Evolutionary conservation across 2,113 vertebrate genomes (phyloP), one percentile per base, ranked within the genome.

Genomic region (Pleuronectes platessa): DNA sequence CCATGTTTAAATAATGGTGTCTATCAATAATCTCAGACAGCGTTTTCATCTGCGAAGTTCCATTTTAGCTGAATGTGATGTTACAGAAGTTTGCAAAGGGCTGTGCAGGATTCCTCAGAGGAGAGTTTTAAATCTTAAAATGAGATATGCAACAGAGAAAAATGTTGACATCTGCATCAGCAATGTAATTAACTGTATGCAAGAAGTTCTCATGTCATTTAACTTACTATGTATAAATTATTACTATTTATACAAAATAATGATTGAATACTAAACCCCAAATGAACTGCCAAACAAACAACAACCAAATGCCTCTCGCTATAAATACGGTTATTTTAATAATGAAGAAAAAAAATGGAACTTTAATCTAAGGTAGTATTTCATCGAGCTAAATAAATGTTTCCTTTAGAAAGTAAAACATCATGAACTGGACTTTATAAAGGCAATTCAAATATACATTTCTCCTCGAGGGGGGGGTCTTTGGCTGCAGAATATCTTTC

Each of bases 1-100:
- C 79, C 81, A 81, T 87, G 85, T 92, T 91, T 85, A 87, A 93
- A 92, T 88, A 89, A 88, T 86, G 84, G 85, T 85, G 55, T 86
- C 87, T 79, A 79, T 90, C 88, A 88, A 86, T 76, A 81, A 90
- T 92, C 91, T 86, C 55, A 62, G 71, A 81, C 27, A 9, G 74
- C 65, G 81, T 89, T 82, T 86, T 71, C 68, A 84, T 88, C 80
- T 74, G 79, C 40, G 68, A 54, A 82, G 71, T 88, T 86, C 51
- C 71, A 24, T 88, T 79, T 71, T 66, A 74, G 68, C 77, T 82
- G 83, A 86, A 80, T 81, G 68, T 83, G 86, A 89, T 76, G 53
- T 85, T 82, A 84, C 65, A 58, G 68, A 73, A 88, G 76, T 88
- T 79, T 88, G 53, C 74, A 65, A 65, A 68, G 67, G 49, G n/a